Base-by-base conservation (phyloP, 2,113 vertebrate genomes). In the Physeter macrocephalus region DNA sequence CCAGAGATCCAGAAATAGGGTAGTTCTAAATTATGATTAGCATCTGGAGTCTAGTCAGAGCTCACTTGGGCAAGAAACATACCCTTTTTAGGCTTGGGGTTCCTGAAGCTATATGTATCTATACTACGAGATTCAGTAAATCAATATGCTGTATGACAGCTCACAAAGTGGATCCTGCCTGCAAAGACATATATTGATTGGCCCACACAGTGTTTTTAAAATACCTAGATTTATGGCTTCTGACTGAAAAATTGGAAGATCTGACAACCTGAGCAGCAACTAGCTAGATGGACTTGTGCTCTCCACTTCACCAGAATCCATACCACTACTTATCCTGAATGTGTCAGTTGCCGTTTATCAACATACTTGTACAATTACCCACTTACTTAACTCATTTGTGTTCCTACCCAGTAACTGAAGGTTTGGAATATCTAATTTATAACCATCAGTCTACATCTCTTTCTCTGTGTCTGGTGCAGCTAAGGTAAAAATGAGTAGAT, bases 141-240 rank as follows among this genome's bases (percentile, higher is more conserved):
- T 84, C 66, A 21, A 17, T 39, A 43, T 52, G 20, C 49, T 75
- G 0, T 52, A 29, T 67, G 43, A 90, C 34, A 78, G 88, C 46
- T 74, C 67, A 96, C 43, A 71, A 87, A 90, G 34, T 85, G n/a
- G n/a, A 91, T 94, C 43, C 36, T 77, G 66, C 36, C 49, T 88
- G 25, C 36, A 94, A 78, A 94, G 71, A 94, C 10, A n/a, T 46
- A 43, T 31, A 66, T 71, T 77, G 81, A 91, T 93, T 96, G 71
- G 20, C 21, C 13, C 62, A 84, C 11, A 86, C 12, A 27, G 8
- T 83, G 29, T 96, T 94, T 96, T 86, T 23, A 74, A 96, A 95
- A 87, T 97, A 57, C 27, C n/a, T 94, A 39, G 29, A 89, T 94
- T 77, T 93, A 62, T 89, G 54, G 8, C 75, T 86, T 61, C 29